These are phyloP conservation scores for Gryllus bimaculatus DNA, from an alignment of 1,140 invertebrate species.

Conservation along the genomic window DNA sequence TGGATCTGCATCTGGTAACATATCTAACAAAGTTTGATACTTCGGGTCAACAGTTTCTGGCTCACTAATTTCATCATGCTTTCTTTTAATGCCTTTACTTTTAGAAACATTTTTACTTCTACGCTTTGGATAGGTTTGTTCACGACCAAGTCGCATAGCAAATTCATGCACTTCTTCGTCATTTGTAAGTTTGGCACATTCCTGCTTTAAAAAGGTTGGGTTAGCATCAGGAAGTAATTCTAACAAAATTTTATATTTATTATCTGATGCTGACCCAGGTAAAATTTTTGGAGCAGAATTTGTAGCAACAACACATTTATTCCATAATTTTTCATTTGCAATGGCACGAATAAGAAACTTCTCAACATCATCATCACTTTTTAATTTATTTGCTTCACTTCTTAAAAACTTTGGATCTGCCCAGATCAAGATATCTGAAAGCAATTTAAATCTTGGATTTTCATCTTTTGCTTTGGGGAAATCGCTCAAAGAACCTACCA, in stretches of 20 bases:
- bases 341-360: background rate
- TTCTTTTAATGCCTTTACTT: background rate
- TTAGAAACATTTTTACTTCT: background rate
- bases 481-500: background rate
- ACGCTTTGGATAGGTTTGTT: background rate
- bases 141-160: background rate
- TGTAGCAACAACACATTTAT: background rate
- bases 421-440: background rate
- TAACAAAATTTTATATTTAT: background rate
- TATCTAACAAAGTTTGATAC: background rate
- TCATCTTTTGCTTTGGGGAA: background rate
- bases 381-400: background rate
- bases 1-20: background rate
- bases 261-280: background rate
- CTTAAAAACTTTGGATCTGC: background rate
- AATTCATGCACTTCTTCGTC: background rate
- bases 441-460: background rate
- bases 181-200: background rate
- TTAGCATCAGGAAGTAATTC: background rate
- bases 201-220: background rate
- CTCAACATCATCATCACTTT: background rate
- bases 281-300: background rate
- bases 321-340: background rate
- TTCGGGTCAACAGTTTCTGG: background rate
- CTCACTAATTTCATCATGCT: background rate